Base-by-base conservation (phyloP, 2,113 vertebrate species). In the Eclectus roratus region DNA sequence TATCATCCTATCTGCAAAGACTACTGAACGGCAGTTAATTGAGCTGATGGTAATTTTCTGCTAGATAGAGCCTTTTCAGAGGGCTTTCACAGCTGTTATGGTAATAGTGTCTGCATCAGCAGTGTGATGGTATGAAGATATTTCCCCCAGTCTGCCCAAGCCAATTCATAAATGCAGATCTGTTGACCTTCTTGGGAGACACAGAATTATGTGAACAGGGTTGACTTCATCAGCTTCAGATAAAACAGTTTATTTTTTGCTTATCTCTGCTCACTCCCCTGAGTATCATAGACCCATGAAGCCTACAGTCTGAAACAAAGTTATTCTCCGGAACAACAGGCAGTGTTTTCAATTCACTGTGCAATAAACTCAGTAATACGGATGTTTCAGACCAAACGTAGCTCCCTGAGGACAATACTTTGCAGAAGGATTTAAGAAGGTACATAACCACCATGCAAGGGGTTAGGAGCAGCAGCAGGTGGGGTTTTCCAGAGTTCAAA, bases 41-140 rank as follows among this genome's bases (percentile, higher is more conserved):
- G 83, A 92, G 65, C 68, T 76, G 72, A 68, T 81, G 80, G 63
- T 80, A 80, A 33, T 90, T 88, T 94, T 93, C 79, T 93, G 71
- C 50, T 71, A 74, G 50, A 60, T 23, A 78, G 27, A 83, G 17
- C 9, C 50, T 33, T 33, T 58, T 58, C 55, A 56, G 31, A 56
- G 55, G n/a, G 23, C 25, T 84, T 91, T 74, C 56, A 60, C 19
- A 81, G 47, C 29, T 10, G 3, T 78, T 68, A 43, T 1, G 9
- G 43, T 68, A 60, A 37, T 58, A 78, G 68, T n/a, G 46, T 88
- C 37, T 90, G 41, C 58, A 46, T 80, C 64, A 71, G 61, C n/a
- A 71, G 43, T 44, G 44, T 80, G 76, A 35, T 44, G 15, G 55
- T 35, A 21, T 0, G 2, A 87, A 87, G 47, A 46, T 76, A 37